phyloP scores from a whole-genome alignment of 2,888 invertebrate species.

The Teleiodes luculella region DNA sequence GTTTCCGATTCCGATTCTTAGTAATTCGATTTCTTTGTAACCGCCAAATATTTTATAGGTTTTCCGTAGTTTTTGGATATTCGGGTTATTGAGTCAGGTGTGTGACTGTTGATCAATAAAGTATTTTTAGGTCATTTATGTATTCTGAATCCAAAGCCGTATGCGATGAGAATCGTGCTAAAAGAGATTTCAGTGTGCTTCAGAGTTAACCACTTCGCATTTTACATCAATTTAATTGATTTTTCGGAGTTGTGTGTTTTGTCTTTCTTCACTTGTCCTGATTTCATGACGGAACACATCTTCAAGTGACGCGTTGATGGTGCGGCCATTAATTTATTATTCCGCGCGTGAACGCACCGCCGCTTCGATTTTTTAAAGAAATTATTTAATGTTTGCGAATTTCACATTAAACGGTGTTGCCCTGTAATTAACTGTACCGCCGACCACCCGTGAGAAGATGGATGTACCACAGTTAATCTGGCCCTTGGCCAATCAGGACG shows the following conservation, averaged over 20 bases:
- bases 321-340: constrained; percentile 64
- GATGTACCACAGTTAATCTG: constrained; percentile 60
- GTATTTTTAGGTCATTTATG: too few species aligned
- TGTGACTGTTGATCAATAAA: too few species aligned
- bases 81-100: too few species aligned
- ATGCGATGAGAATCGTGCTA: too few species aligned
- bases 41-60: too few species aligned
- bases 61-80: too few species aligned
- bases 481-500: constrained; percentile 33
- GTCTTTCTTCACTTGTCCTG: neutral
- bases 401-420: constrained; percentile 68
- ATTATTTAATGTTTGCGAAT: constrained; percentile 72
- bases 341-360: constrained; percentile 62
- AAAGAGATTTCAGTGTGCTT: too few species aligned
- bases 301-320: constrained; percentile 28
- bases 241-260: neutral
- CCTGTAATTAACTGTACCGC: constrained; percentile 70
- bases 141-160: too few species aligned
- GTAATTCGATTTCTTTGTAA: too few species aligned
- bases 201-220: too few species aligned
- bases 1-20: too few species aligned
- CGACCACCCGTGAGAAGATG: constrained; percentile 65
- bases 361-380: constrained; percentile 56
- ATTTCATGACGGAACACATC: constrained; percentile 9
- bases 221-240: too few species aligned